These are phyloP conservation scores for Hassar affinis DNA, from an alignment of 2,113 vertebrate species.

Conservation along the genomic window DNA sequence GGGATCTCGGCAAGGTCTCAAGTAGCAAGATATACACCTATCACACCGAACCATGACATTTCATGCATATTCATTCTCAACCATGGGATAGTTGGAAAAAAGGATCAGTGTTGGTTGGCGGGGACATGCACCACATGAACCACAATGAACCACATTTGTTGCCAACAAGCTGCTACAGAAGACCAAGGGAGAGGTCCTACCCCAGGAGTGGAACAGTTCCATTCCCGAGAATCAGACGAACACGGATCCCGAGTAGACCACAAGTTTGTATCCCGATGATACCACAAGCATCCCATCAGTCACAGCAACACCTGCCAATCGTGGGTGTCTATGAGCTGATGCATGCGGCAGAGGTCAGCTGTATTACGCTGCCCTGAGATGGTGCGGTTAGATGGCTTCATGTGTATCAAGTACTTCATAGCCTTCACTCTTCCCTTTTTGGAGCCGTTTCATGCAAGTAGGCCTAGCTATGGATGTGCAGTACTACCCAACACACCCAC, in stretches of 20 bases:
- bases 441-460: not conserved
- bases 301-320: not conserved
- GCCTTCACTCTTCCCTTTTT: not conserved
- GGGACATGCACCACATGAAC: not conserved
- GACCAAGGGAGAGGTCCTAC: not conserved
- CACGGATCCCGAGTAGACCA: not conserved
- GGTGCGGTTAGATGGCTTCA: not conserved
- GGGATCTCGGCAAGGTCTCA: not conserved
- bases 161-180: not conserved
- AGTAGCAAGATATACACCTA: too few relatives aligned
- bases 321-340: not conserved
- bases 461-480: not conserved
- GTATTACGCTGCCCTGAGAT: not conserved
- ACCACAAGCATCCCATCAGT: not conserved
- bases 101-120: not conserved
- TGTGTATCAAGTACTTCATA: not conserved
- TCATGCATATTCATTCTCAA: not conserved
- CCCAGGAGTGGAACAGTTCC: not conserved
- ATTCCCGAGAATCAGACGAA: not conserved
- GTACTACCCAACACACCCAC: too few relatives aligned
- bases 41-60: too few relatives aligned
- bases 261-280: not conserved
- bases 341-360: not conserved
- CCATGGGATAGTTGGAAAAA: not conserved
- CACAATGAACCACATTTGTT: not conserved